Conservation (phyloP, 2,888 invertebrate genomes). For the Endotricha flammealis region DNA sequence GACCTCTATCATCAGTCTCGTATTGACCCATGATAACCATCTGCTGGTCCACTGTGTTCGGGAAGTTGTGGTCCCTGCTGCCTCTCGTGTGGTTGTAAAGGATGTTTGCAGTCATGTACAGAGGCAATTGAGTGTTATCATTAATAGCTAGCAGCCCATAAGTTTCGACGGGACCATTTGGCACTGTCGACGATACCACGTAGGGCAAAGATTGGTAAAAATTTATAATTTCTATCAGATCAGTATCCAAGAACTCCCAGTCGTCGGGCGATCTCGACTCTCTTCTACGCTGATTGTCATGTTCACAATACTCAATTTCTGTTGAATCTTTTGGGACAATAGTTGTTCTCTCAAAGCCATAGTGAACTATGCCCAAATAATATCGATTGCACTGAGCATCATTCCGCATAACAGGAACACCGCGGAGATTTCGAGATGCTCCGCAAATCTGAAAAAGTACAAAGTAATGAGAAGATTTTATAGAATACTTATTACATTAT, state of each 20-base stretch:
- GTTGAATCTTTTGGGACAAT: not conserved
- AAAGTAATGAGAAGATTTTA: no score
- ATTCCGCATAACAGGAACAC: not conserved
- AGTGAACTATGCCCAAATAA: not conserved
- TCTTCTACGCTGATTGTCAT: not conserved
- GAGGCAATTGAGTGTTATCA: no score
- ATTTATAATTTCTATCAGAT: not conserved
- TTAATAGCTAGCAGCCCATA: no score
- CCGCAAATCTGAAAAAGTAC: no score
- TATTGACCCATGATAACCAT: no score
- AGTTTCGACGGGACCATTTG: no score
- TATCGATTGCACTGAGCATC: not conserved
- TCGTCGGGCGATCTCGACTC: not conserved
- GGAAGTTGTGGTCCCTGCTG: no score
- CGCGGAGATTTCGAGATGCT: not conserved
- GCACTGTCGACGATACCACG: not conserved
- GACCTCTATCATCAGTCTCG: no score
- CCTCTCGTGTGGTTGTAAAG: no score
- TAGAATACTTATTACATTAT: no score
- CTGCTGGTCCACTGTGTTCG: no score
- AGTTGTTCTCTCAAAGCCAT: not conserved
- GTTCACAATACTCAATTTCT: not conserved
- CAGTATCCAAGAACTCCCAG: not conserved
- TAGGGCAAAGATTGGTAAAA: not conserved
- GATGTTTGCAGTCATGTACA: no score